A percentile compares a stretch with the other conserved stretches of the same genome.
Conservation (phyloP, 2,797 vertebrate species). For the Catostomus latipinnis region DNA sequence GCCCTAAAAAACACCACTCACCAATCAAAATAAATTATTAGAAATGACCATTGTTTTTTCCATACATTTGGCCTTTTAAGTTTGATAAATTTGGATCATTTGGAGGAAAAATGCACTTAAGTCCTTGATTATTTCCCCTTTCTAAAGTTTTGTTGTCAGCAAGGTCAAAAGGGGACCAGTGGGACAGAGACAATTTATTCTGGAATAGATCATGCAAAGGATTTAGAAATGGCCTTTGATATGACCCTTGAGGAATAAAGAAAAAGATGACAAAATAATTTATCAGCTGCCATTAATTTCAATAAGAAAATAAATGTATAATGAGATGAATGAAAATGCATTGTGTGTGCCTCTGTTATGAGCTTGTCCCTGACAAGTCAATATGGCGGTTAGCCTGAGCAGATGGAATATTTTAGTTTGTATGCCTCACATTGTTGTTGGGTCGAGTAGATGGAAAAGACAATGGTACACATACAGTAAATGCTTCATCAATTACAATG, state of each 20-base stretch:
- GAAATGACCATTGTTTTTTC: background rate
- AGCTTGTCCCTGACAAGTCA: slow-evolving; percentile 10
- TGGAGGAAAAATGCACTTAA: slow-evolving; percentile 1
- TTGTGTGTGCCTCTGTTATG: slow-evolving; percentile 37
- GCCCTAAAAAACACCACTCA: background rate
- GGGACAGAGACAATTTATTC: slow-evolving; percentile 68
- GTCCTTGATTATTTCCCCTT: slow-evolving; percentile 63
- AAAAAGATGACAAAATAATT: slow-evolving; percentile 75
- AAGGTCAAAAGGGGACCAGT: slow-evolving; percentile 69
- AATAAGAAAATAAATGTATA: slow-evolving; percentile 69
- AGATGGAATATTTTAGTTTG: slow-evolving; percentile 17
- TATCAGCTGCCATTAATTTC: slow-evolving; percentile 73
- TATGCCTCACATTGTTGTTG: background rate
- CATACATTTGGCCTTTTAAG: background rate
- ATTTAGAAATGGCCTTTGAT: slow-evolving; percentile 72
- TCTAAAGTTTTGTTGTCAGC: slow-evolving; percentile 68
- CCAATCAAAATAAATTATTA: background rate
- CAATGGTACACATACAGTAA: too few relatives aligned
- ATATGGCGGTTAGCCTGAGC: slow-evolving; percentile 25
- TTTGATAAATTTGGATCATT: slow-evolving; percentile 10
- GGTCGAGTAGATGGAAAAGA: too few relatives aligned
- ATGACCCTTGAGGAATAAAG: slow-evolving; percentile 71
- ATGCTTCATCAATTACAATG: too few relatives aligned
- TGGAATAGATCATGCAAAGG: slow-evolving; percentile 70
- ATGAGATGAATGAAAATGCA: slow-evolving; percentile 71